Evolutionary conservation across 1,140 invertebrate species (phyloP), one percentile per base, ranked within the genome.

Genomic region (Venustaconcha ellipsiformis): DNA sequence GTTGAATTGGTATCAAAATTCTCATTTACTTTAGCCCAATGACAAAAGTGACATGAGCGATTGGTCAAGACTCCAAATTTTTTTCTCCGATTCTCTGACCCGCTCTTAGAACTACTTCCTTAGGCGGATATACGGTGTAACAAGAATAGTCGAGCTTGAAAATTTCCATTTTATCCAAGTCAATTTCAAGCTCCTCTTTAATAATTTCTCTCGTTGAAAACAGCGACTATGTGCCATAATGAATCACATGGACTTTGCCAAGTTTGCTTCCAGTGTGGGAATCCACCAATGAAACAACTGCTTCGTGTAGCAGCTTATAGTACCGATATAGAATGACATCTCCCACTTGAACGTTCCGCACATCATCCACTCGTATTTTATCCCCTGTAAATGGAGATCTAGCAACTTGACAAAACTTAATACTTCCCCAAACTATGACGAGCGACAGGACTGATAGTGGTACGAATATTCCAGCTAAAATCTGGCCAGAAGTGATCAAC

Each of bases 21-120:
- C 57, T 75, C 67, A 67, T 62, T 64, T 2, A 75, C 73, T 37
- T 75, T 75, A 1, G 66, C 73, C 73, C 73, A 75, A 37, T 75
- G 67, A 17, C 73, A 75, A 37, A 75, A 75, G 63, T 75, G 73
- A 37, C 73, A 75, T 18, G 66, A 64, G 55, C 73, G 57, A 64
- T 75, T 75, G 15, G 67, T 63, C 12, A 75, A 57, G 1, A 75
- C 13, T 1, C 73, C 67, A 57, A 67, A 75, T 48, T 75, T 75
- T n/a, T 69, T 57, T 75, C 73, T 37, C 73, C 73, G 1, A 75
- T 4, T 59, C 73, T 75, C 26, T 75, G 57, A 57, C 48, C 56
- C 14, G 73, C 73, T 57, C 73, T 14, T 56, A 8, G 1, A 0
- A 75, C 67, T 3, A 75, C 72, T 57, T 23, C 26, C n/a, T 68